Base-by-base conservation (phyloP, 2,888 invertebrate species). In the Globia sparganii region DNA sequence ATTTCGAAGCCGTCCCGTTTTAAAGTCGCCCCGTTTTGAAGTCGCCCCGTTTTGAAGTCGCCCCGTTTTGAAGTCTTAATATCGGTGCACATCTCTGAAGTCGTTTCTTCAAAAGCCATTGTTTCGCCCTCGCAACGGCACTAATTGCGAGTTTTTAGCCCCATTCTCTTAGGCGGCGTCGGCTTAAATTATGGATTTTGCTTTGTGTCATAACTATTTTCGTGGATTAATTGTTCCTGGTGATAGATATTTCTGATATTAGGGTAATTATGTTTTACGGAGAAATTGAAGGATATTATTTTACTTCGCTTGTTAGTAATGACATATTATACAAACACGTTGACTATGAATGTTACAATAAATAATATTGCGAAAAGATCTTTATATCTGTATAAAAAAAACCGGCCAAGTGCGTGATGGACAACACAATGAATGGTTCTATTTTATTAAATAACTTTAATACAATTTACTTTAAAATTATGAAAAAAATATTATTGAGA, bases 121-220 rank as follows among this genome's bases (percentile, higher is more conserved):
- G 86, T 88, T 81, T 85, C 70, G 56, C 58, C 73, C 56, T 25
- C 61, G 43, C 65, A 58, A 58, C 46, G 62, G 66, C 72, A 77
- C 83, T 87, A 87, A 87, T 87, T 87, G 86, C n/a, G 78, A 85
- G 84, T 85, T 88, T 86, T 86, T 84, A 81, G 80, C 68, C 75
- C 74, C 74, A 81, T 88, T 85, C 65, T 77, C 78, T 70, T 15
- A 64, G 66, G 71, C 68, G 67, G n/a, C 74, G 64, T 31, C 62
- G 61, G 75, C 67, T 73, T 75, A 65, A 85, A 74, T 79, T 72
- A 70, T 74, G 78, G 77, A 80, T 80, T 81, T 58, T 62, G 86
- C 84, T 81, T 88, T 86, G 86, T 82, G 62, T 81, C 74, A 76
- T 79, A 86, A 87, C 84, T 86, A 69, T 84, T 69, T 65, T 72